Base-by-base conservation (phyloP, 2,888 invertebrate genomes). In the Neria commutata region DNA sequence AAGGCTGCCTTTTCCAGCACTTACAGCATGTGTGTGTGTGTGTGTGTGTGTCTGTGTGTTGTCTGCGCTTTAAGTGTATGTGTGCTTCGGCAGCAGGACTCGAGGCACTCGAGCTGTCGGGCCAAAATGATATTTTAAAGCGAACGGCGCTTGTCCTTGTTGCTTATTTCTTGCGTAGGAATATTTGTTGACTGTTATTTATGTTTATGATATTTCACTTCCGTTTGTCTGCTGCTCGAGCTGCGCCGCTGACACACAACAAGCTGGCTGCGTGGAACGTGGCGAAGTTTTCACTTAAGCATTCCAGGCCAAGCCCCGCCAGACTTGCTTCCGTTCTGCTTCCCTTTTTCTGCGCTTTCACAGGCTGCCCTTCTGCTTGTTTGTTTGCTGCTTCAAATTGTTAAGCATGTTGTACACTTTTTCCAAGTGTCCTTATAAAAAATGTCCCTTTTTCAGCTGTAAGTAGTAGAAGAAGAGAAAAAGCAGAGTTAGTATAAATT, bases 121-220 rank as follows among this genome's bases (percentile, higher is more conserved):
- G 4, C 11, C 37, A 14, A 14, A 14, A 37, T 37, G n/a, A n/a
- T 37, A n/a, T 11, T n/a, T 37, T 37, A n/a, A n/a, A n/a, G n/a
- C n/a, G n/a, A 14, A 37, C 14, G 4, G 37, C 37, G 37, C 17
- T 37, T 37, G 6, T 37, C 33, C 23, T 46, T 56, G 56, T 58
- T 58, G 58, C 54, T 49, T 42, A 33, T 29, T 33, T 50, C 46
- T 56, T 57, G 50, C 54, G 52, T 42, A 45, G n/a, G 52, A 45
- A 55, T 65, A 60, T 65, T 65, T 63, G 59, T 62, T 62, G 58
- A 57, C 63, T 63, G 60, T 65, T 65, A 65, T 63, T 65, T 65
- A 63, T 62, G 62, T 65, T 63, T 65, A 63, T 63, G 60, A 60
- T 63, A 52, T 63, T 65, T 59, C 29, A 16, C 53, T 58, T 40